Percentiles rank a stretch among this genome's conserved stretches.
Evolutionary conservation across 2,113 vertebrate species (phyloP).

Genomic region (Labeo catla): DNA sequence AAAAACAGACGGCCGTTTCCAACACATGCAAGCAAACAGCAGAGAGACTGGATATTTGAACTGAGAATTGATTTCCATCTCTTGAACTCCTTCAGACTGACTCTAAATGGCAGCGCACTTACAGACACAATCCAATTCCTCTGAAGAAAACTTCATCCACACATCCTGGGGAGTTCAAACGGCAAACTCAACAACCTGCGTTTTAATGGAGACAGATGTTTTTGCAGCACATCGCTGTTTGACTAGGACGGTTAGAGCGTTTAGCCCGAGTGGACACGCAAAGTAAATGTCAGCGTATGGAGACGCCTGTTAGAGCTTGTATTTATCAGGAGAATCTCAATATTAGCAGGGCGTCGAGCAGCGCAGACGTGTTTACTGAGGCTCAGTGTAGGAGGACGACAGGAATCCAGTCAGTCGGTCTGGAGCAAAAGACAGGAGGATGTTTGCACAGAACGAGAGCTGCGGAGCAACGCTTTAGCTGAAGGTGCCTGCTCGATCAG

Average conservation of each 20-base stretch:
- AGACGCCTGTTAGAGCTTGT: not conserved
- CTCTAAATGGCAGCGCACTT: not conserved
- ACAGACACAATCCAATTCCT: not conserved
- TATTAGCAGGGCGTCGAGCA: not conserved
- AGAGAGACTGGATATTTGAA: not conserved
- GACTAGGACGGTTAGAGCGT: not conserved
- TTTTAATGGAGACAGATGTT: not conserved
- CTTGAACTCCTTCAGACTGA: not conserved
- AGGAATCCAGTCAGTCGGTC: not conserved
- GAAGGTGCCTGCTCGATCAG: not conserved
- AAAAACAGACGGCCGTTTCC: not conserved
- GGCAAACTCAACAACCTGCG: not conserved
- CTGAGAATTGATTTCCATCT: conserved; percentile 6
- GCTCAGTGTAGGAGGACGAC: conserved; percentile 27
- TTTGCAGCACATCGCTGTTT: not conserved
- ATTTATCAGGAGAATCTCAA: conserved; percentile 43
- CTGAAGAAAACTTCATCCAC: not conserved
- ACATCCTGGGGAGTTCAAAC: not conserved
- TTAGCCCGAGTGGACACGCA: not conserved
- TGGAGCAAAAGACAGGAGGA: no score
- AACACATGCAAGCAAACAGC: not conserved
- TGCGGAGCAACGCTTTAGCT: not conserved
- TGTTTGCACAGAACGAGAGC: no score
- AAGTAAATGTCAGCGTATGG: not conserved
- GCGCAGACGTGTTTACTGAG: conserved; percentile 35